Percentiles rank a stretch among this genome's conserved stretches.
Conservation (phyloP, 2,113 vertebrate species). For the Microtus pennsylvanicus region DNA sequence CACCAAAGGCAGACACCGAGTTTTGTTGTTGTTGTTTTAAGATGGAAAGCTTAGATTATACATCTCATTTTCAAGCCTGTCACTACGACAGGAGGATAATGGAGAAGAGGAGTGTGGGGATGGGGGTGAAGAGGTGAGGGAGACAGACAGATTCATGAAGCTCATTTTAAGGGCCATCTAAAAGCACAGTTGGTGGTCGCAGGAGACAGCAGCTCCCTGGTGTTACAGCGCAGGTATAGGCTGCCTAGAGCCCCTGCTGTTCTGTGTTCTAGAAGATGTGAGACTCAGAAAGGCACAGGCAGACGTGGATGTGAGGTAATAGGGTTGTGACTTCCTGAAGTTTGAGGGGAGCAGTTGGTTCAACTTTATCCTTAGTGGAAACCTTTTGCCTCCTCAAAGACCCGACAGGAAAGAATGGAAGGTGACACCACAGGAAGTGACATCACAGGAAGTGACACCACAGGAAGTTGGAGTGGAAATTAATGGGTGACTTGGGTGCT, state of each 20-base stretch:
- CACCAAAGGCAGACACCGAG: background rate
- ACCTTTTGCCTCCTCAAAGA: conserved; percentile 37
- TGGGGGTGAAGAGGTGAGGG: too few species aligned
- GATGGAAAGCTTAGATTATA: background rate
- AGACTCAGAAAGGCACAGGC: background rate
- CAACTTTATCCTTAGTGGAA: conserved; percentile 3
- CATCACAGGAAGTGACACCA: background rate
- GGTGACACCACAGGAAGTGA: background rate
- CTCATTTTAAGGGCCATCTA: background rate
- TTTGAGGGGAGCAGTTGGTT: background rate
- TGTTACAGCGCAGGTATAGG: background rate
- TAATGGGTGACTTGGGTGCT: background rate
- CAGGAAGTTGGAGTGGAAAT: conserved; percentile 37
- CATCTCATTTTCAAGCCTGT: background rate
- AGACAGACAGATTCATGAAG: background rate
- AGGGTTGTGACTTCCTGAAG: background rate
- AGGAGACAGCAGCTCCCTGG: background rate
- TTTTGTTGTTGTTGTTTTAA: background rate
- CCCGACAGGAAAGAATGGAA: background rate
- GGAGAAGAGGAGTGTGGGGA: background rate
- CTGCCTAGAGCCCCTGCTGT: too few species aligned
- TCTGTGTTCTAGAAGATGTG: conserved; percentile 1
- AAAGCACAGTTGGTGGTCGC: background rate
- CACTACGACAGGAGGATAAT: background rate
- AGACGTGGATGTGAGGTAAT: accelerated